Conservation (phyloP, 2,797 vertebrate genomes). For the Poliocrania exsul region DNA sequence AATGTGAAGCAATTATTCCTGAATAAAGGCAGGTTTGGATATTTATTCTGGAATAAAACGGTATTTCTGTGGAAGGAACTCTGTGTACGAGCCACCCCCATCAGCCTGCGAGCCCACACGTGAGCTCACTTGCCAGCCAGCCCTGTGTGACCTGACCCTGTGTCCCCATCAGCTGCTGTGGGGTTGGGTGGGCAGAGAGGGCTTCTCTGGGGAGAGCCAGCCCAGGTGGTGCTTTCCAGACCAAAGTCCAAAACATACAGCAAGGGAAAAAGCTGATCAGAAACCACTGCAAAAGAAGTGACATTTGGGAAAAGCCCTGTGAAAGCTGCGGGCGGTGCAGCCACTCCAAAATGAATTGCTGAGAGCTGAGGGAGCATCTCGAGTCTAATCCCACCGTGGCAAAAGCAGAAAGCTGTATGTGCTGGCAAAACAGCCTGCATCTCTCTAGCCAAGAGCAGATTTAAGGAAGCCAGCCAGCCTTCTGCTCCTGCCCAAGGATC, state of each 20-base stretch:
- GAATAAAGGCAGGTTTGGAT: not conserved
- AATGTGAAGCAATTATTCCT: not conserved
- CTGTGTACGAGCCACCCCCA: not conserved
- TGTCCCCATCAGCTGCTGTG: not conserved
- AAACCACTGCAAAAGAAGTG: not conserved
- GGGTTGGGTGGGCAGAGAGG: not conserved
- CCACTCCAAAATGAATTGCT: not conserved
- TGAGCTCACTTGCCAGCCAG: not conserved
- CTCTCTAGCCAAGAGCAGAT: not conserved
- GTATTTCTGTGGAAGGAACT: not conserved
- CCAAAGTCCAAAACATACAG: not conserved
- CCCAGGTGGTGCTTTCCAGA: not conserved
- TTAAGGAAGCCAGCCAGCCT: not conserved
- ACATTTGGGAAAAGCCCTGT: not conserved
- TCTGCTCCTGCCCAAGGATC: not conserved
- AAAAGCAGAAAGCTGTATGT: not conserved
- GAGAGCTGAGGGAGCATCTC: not conserved
- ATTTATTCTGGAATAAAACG: not conserved
- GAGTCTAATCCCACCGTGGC: not conserved
- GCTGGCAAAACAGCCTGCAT: not conserved
- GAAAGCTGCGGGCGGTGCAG: not conserved
- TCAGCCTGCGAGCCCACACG: rapidly evolving
- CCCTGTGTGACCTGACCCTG: not conserved
- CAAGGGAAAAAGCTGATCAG: not conserved
- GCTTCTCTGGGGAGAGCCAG: not conserved